Conservation (phyloP, 2,797 vertebrate species). For the Gymnodraco acuticeps region DNA sequence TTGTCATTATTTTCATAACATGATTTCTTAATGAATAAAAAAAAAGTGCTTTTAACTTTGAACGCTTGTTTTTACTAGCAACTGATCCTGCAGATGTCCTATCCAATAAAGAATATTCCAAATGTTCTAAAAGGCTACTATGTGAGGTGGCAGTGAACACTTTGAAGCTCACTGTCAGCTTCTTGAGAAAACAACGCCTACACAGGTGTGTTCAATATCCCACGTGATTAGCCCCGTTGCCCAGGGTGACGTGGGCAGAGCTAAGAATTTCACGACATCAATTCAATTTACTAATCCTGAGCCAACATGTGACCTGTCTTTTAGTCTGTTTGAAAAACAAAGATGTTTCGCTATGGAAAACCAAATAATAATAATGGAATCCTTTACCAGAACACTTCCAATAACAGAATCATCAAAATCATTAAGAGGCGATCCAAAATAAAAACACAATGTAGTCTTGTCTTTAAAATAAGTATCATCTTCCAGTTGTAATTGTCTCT, state of each 20-base stretch:
- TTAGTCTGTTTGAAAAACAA: too few species aligned
- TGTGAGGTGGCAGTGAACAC: neutral
- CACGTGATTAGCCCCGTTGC: neutral
- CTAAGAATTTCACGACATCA: neutral
- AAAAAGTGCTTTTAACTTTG: conserved; percentile 81
- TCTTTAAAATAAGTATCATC: too few species aligned
- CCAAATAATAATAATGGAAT: too few species aligned
- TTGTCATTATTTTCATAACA: conserved; percentile 86
- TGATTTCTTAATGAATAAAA: conserved; percentile 83
- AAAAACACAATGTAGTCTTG: too few species aligned
- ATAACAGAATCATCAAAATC: too few species aligned
- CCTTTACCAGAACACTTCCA: too few species aligned
- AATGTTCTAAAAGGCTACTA: neutral
- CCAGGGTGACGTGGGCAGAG: neutral
- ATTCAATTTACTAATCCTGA: neutral
- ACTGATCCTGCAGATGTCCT: neutral
- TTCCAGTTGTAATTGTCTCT: too few species aligned
- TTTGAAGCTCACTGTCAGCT: neutral
- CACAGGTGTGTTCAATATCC: neutral
- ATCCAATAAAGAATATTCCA: neutral
- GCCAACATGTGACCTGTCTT: neutral
- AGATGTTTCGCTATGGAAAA: too few species aligned
- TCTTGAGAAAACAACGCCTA: neutral
- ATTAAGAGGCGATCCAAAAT: too few species aligned
- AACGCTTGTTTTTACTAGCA: conserved; percentile 42